Percentiles rank a stretch among this genome's conserved stretches.
Conservation (phyloP, 2,113 vertebrate species). For the Cacatua alba region DNA sequence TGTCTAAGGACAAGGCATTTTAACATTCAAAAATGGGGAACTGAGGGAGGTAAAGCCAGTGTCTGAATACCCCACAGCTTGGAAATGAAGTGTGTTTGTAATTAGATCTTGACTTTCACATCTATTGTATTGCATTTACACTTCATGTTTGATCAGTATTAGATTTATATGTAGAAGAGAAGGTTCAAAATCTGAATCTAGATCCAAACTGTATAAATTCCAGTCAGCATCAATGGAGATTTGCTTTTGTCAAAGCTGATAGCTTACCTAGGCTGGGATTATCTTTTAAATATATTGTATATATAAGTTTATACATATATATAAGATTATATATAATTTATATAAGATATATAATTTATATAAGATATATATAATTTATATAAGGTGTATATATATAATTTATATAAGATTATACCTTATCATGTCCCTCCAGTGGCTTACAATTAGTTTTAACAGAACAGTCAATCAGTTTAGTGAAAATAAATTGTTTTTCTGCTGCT, state of each 20-base stretch:
- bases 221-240: background rate
- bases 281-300: background rate
- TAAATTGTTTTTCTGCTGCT: background rate
- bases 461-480: background rate
- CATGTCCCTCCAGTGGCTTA: background rate
- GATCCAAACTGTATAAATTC: background rate
- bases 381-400: too few species aligned
- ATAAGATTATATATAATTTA: too few species aligned
- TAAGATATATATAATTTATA: too few species aligned
- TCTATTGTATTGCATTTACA: background rate
- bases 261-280: background rate
- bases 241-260: background rate
- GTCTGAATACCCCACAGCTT: background rate
- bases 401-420: too few species aligned
- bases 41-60: background rate
- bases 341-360: too few species aligned
- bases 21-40: background rate
- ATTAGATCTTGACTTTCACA: background rate
- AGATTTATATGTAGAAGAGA: background rate
- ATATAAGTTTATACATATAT: too few species aligned
- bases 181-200: background rate
- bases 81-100: background rate
- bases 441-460: background rate
- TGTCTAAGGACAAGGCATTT: background rate
- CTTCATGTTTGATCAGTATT: background rate